Conservation (phyloP, 2,797 vertebrate species). For the Dryobates pubescens region DNA sequence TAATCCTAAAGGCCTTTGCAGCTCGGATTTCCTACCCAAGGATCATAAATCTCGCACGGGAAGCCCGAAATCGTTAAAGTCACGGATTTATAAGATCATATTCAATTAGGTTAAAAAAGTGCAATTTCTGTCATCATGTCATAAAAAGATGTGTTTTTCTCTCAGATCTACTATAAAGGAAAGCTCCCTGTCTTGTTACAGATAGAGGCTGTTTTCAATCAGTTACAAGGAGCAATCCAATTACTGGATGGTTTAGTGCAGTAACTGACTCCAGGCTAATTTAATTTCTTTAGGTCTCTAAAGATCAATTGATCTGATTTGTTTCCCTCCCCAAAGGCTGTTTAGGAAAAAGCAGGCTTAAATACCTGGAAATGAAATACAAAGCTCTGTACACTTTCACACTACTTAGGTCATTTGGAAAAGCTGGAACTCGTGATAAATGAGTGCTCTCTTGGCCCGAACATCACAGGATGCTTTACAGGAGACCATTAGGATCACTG, state of each 20-base stretch:
- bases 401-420: constrained; percentile 73
- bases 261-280: constrained; percentile 99
- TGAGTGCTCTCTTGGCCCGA: constrained; percentile 40
- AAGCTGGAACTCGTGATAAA: constrained; percentile 49
- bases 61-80: constrained; percentile 87
- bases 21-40: constrained; percentile 54
- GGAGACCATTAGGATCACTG: not conserved
- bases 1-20: constrained; percentile 55
- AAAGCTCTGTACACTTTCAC: constrained; percentile 78
- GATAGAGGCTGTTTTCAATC: constrained; percentile 95
- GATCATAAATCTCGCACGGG: constrained; percentile 82
- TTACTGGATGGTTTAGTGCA: constrained; percentile 98
- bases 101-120: constrained; percentile 95
- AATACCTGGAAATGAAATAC: constrained; percentile 84
- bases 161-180: constrained; percentile 82
- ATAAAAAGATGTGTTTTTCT: constrained; percentile 98
- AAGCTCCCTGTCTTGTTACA: constrained; percentile 83
- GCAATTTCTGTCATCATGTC: constrained; percentile 99
- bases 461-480: constrained; percentile 17
- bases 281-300: constrained; percentile 95
- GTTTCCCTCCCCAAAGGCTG: constrained; percentile 91
- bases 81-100: constrained; percentile 91
- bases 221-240: constrained; percentile 96
- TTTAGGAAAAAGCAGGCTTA: constrained; percentile 82
- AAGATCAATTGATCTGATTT: constrained; percentile 99